Percentiles rank a stretch among this genome's conserved stretches.
Conservation (phyloP, 2,113 vertebrate genomes). For the Strigops habroptila region DNA sequence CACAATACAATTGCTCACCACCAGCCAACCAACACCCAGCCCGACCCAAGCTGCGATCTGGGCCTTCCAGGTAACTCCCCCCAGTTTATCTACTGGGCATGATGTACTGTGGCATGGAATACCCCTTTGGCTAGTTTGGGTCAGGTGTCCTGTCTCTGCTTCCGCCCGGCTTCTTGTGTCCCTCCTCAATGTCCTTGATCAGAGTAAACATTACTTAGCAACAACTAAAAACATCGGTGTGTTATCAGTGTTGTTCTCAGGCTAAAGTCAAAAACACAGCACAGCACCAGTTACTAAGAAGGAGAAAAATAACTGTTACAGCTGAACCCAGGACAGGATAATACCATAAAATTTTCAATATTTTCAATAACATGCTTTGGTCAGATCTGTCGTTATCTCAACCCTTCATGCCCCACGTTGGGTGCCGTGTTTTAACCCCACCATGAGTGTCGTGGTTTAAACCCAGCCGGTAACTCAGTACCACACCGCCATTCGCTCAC, state of each 20-base stretch:
- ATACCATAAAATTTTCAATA: neutral
- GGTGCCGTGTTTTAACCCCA: too few relatives aligned
- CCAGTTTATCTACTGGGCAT: neutral
- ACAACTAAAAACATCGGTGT: neutral
- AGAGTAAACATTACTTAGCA: neutral
- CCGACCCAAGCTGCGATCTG: neutral
- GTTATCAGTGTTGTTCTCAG: neutral
- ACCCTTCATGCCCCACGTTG: neutral
- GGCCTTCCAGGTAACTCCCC: neutral
- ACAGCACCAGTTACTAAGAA: neutral
- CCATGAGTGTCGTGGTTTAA: neutral
- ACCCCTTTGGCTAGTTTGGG: neutral
- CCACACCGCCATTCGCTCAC: neutral
- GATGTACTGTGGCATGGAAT: neutral
- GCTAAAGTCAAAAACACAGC: neutral
- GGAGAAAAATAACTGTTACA: neutral
- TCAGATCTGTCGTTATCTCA: neutral
- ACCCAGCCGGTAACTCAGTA: neutral
- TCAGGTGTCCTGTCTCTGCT: neutral
- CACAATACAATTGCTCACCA: neutral
- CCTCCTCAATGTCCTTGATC: neutral
- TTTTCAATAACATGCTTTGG: neutral
- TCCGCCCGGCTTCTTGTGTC: neutral
- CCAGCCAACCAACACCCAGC: neutral
- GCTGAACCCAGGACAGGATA: neutral